Percentiles rank a stretch among this genome's conserved stretches.
Evolutionary conservation across 2,888 invertebrate species (phyloP).

Genomic region (Dolichomitus sp.): DNA sequence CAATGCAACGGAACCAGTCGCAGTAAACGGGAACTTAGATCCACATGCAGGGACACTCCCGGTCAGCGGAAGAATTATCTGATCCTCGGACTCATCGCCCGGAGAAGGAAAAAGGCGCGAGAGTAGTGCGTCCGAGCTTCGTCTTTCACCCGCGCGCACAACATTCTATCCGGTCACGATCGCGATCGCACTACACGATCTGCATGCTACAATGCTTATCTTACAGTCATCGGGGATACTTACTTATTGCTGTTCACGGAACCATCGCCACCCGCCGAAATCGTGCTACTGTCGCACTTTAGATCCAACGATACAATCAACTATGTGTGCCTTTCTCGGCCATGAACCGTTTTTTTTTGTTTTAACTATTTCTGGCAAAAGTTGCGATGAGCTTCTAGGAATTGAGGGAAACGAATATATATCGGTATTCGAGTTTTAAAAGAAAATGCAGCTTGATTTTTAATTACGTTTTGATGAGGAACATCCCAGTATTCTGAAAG

Average conservation of each 20-base stretch:
- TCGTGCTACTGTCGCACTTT: constrained; percentile 66
- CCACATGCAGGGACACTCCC: constrained; percentile 28
- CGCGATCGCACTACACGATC: constrained; percentile 80
- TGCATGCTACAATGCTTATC: constrained; percentile 77
- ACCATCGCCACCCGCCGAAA: constrained; percentile 52
- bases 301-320: constrained; percentile 51
- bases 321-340: constrained; percentile 20
- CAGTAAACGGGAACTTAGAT: constrained; percentile 28
- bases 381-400: constrained; percentile 36
- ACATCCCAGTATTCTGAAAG: too few species aligned
- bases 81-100: constrained; percentile 79
- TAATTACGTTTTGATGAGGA: too few species aligned
- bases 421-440: too few species aligned
- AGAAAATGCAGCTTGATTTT: too few species aligned
- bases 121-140: constrained; percentile 44
- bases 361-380: constrained; percentile 27
- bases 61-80: constrained; percentile 74
- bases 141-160: constrained; percentile 48
- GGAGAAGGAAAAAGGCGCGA: constrained; percentile 41
- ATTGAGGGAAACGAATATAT: neutral
- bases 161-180: constrained; percentile 79
- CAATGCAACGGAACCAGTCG: constrained; percentile 5
- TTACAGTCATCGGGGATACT: constrained; percentile 74
- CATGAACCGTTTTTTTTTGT: constrained; percentile 5
- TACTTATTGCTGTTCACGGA: constrained; percentile 73